Conservation (phyloP, 30 jellyfish, hydroid and myxozoan species). For the Hydra vulgaris region DNA sequence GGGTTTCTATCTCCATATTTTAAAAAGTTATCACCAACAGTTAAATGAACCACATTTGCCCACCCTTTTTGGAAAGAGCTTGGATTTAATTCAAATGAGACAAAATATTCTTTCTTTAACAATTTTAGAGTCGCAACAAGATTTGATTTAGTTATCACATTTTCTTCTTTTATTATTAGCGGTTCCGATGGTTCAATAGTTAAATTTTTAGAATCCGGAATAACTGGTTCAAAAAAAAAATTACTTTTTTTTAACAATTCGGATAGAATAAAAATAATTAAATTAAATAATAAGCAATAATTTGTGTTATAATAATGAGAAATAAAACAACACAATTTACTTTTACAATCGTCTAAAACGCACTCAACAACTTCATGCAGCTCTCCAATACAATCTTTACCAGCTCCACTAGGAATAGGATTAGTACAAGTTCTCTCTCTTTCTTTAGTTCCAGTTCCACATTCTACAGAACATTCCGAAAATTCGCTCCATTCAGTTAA, state of each 20-base stretch:
- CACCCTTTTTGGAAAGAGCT: background rate
- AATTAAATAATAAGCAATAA: background rate
- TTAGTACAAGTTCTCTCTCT: background rate
- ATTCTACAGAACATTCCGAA: background rate
- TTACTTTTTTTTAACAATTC: too few species aligned
- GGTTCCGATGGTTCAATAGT: background rate
- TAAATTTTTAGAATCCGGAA: background rate
- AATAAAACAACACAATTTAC: background rate
- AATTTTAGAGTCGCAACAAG: background rate
- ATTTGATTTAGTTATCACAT: background rate
- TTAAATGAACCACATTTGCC: background rate
- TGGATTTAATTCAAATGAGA: background rate
- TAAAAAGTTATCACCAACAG: background rate
- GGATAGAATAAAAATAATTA: too few species aligned
- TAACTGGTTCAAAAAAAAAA: background rate
- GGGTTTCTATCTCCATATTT: background rate
- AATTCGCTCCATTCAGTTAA: background rate
- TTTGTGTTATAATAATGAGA: background rate
- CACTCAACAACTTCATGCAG: background rate
- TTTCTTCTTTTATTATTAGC: background rate
- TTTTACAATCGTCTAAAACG: background rate
- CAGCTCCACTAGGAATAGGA: background rate
- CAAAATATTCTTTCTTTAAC: background rate
- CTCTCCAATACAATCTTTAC: background rate
- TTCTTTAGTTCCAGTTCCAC: background rate